Conservation (phyloP, 2,113 vertebrate genomes). For the Microtus ochrogaster region DNA sequence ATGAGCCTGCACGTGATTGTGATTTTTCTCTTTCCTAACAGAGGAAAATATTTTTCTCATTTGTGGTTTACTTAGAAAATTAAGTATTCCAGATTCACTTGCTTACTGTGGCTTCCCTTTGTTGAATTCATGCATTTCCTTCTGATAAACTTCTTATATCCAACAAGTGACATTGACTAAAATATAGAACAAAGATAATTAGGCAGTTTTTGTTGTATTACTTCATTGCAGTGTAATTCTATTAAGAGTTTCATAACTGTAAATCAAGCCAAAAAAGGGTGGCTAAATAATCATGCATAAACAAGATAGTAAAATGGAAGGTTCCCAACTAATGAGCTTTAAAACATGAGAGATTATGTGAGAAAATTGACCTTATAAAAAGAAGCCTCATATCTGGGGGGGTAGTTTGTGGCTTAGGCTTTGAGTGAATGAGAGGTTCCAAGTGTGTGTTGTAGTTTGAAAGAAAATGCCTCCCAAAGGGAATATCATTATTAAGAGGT, state of each 20-base stretch:
- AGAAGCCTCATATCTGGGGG: neutral
- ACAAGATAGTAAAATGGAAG: constrained; percentile 3
- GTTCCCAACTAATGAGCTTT: neutral
- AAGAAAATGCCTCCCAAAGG: neutral
- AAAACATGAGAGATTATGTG: neutral
- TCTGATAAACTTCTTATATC: constrained; percentile 19
- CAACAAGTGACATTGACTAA: constrained; percentile 56
- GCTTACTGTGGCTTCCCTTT: neutral
- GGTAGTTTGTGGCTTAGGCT: neutral
- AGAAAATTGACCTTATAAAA: neutral
- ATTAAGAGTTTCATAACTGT: constrained; percentile 46
- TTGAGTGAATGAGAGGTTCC: neutral
- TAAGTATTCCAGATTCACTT: constrained; percentile 2
- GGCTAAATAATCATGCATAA: neutral
- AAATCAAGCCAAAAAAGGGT: neutral
- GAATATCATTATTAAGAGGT: neutral
- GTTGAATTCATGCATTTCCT: neutral
- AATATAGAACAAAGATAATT: constrained; percentile 38
- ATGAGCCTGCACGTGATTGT: neutral
- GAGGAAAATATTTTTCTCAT: constrained; percentile 51
- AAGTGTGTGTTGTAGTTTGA: neutral
- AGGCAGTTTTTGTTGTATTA: constrained; percentile 38
- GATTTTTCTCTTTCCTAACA: neutral
- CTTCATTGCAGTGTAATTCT: constrained; percentile 60
- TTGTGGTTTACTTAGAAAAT: constrained; percentile 1